Conservation (phyloP, 2,113 vertebrate genomes). For the Clarias batrachus region DNA sequence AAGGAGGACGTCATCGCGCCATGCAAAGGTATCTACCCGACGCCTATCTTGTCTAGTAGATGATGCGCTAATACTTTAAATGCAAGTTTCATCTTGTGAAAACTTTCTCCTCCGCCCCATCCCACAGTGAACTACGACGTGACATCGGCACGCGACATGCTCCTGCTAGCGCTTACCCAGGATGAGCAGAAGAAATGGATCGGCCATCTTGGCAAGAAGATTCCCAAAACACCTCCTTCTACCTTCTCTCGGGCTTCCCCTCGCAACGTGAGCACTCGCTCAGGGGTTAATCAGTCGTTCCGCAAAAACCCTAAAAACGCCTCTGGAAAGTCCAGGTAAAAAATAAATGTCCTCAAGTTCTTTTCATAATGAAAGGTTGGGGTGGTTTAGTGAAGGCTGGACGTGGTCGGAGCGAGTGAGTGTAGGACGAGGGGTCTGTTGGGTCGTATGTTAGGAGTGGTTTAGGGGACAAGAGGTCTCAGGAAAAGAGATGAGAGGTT, state of each 20-base stretch:
- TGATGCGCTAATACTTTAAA: neutral
- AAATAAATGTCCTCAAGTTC: neutral
- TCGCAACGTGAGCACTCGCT: conserved; percentile 89
- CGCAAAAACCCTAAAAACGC: conserved; percentile 91
- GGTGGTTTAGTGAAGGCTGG: neutral
- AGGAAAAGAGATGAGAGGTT: neutral
- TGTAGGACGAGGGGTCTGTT: neutral
- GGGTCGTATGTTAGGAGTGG: neutral
- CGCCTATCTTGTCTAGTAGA: neutral
- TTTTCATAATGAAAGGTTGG: neutral
- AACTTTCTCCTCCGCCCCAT: neutral
- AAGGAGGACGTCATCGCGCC: conserved; percentile 96
- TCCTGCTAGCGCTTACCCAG: conserved; percentile 90
- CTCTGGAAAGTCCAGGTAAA: conserved; percentile 93
- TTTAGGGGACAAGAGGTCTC: neutral
- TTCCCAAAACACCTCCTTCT: conserved; percentile 92
- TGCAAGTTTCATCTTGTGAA: neutral
- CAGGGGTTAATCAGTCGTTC: conserved; percentile 94
- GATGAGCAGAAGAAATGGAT: conserved; percentile 99
- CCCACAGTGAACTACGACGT: conserved; percentile 92
- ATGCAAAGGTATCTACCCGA: conserved; percentile 87
- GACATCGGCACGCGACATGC: conserved; percentile 95
- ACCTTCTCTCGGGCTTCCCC: conserved; percentile 91
- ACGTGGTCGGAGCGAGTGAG: neutral
- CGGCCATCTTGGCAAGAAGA: conserved; percentile 96